These are phyloP conservation scores for Ptychadena robeensis DNA, from an alignment of 2,797 vertebrate genomes.

Conservation along the genomic window DNA sequence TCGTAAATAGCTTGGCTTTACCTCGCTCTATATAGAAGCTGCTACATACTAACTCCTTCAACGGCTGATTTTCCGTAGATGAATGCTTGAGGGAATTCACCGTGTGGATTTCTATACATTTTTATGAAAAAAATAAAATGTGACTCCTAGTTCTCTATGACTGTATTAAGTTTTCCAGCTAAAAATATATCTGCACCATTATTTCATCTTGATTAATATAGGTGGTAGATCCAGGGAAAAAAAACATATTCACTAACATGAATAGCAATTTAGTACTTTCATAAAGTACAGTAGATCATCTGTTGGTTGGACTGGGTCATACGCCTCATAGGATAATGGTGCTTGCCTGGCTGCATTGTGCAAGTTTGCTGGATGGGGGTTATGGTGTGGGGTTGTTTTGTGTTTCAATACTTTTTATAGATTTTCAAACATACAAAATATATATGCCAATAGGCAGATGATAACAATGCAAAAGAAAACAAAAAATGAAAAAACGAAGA, in stretches of 20 bases:
- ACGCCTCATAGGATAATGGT: too few relatives aligned
- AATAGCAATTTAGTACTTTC: background rate
- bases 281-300: too few relatives aligned
- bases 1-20: constrained; percentile 2
- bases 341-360: too few relatives aligned
- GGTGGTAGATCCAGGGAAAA: too few relatives aligned
- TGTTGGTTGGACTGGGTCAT: too few relatives aligned
- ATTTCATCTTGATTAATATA: background rate
- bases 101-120: background rate
- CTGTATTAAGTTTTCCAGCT: background rate
- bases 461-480: too few relatives aligned
- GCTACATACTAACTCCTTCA: background rate
- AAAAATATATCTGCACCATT: background rate
- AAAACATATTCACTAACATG: background rate
- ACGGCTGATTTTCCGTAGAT: background rate
- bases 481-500: too few relatives aligned
- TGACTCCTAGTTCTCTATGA: background rate
- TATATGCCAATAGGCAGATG: too few relatives aligned
- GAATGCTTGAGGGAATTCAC: background rate
- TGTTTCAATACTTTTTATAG: too few relatives aligned
- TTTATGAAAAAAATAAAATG: background rate
- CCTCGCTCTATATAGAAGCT: background rate
- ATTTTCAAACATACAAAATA: too few relatives aligned
- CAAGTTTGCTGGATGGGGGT: too few relatives aligned
- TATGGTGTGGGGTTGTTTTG: too few relatives aligned